Base-by-base conservation (phyloP, 1,140 invertebrate genomes). In the Philotrypesis tridentata region DNA sequence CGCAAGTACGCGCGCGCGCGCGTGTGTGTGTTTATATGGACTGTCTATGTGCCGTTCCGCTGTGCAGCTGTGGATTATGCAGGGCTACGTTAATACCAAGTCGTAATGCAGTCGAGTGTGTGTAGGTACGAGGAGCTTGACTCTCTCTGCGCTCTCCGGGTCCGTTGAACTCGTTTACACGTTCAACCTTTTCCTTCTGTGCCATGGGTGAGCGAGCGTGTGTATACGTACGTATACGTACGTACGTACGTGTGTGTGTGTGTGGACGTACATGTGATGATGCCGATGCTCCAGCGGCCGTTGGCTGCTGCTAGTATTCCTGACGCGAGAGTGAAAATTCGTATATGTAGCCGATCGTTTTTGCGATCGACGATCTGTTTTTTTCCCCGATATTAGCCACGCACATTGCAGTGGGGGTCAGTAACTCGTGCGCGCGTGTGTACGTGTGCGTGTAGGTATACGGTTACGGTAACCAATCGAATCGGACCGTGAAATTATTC, bases 131-230 rank as follows among this genome's bases (percentile, higher is more conserved):
- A 40, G 61, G 23, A 76, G 74, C 60, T 9, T 37, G n/a, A 40
- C 40, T 29, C 48, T 55, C 48, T 55, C 31, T 31, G 55, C 21
- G 68, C 48, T 29, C 17, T 43, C 17, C 43, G 70, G 48, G 79
- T 78, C 74, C 81, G 75, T 78, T 82, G 83, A 80, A 81, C 79
- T 82, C 73, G 40, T 76, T 70, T 72, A 33, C 67, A 65, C 65
- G 82, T 65, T 75, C 48, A 72, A 60, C 76, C 71, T 76, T 68
- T 76, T 70, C 72, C 63, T 63, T 14, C 40, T 33, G n/a, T n/a
- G 21, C 14, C 61, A 5, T 31, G 55, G 33, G 27, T 70, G 75
- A 55, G 48, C 1, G 67, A 33, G 67, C 0, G n/a, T 29, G 61
- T 21, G n/a, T n/a, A n/a, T n/a, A 21, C 12, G 0, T 31, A 37